Evolutionary conservation across 2,888 invertebrate genomes (phyloP), one percentile per base, ranked within the genome.

Genomic region (Apamea epomidion): DNA sequence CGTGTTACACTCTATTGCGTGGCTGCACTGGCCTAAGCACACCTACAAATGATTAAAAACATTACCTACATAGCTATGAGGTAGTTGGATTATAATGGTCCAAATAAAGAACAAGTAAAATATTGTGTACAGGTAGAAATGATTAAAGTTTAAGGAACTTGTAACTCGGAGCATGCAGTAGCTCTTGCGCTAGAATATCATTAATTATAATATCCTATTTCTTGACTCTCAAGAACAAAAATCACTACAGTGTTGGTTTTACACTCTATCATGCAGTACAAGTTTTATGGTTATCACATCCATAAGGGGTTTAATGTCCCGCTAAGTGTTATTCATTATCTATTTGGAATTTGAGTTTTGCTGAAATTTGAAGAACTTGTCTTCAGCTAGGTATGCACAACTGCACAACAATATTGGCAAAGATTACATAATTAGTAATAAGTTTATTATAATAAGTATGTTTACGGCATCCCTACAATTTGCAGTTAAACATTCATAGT

Each of bases 341-440:
- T 68, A 68, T 42, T 69, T 6, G 42, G 5, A 68, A 68, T 18
- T 42, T 10, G 10, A 5, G 42, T 42, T n/a, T 42, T 42, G 16
- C n/a, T 18, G 18, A 16, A 68, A 18, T n/a, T n/a, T 42, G 10
- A 68, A n/a, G 18, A 45, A 45, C 10, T 42, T n/a, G 1, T 10
- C 10, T 45, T 45, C n/a, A 45, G n/a, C 42, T 42, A n/a, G n/a
- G 18, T 42, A 42, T n/a, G n/a, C n/a, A n/a, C n/a, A n/a, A n/a
- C n/a, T 69, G n/a, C 10, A 21, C 7, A 29, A 69, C 21, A 29
- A 4, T 48, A 69, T 48, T 70, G 7, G 7, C 29, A 29, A 21
- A 69, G 70, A 70, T 70, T 70, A 48, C 21, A 29, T 70, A 21
- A 29, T 48, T 48, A 48, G 42, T 18, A 45, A n/a, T 68, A n/a